A percentile compares a stretch with the other conserved stretches of the same genome.
phyloP scores from a whole-genome alignment of 2,113 vertebrate species.

The Dipodomys stephensi region DNA sequence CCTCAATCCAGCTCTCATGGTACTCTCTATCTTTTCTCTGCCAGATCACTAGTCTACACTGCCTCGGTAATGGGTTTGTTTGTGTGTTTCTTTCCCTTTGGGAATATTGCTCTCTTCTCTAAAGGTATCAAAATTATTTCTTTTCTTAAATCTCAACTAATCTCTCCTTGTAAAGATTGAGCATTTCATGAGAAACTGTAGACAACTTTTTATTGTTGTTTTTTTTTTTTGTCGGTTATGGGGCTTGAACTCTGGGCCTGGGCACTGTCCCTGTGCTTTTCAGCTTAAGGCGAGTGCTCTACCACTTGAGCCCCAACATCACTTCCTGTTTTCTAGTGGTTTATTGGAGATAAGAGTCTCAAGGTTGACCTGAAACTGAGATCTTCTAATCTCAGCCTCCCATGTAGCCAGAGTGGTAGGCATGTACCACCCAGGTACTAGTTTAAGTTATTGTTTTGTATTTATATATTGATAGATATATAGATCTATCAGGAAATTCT shows the following conservation, averaged over 20 bases:
- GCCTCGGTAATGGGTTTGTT: not conserved
- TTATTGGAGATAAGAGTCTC: no score
- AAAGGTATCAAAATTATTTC: not conserved
- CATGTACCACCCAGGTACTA: not conserved
- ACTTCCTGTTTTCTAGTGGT: no score
- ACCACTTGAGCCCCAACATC: no score
- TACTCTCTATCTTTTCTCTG: not conserved
- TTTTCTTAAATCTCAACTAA: not conserved
- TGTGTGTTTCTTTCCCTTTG: not conserved
- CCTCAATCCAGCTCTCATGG: not conserved
- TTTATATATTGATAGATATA: not conserved
- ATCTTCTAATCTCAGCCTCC: no score
- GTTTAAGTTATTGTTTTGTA: not conserved
- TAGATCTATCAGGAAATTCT: not conserved
- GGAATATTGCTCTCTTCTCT: not conserved
- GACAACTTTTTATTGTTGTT: not conserved
- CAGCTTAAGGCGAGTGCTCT: no score
- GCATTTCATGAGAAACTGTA: not conserved
- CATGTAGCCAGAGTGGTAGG: not conserved
- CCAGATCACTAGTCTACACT: not conserved
- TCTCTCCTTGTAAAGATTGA: not conserved
- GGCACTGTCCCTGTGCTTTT: no score
- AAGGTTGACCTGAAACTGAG: no score
- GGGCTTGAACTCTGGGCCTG: no score
- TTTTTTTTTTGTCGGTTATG: not conserved